A percentile compares a stretch with the other conserved stretches of the same genome.
Evolutionary conservation across 2,113 vertebrate genomes (phyloP).

Genomic region (Anthoscopus minutus): DNA sequence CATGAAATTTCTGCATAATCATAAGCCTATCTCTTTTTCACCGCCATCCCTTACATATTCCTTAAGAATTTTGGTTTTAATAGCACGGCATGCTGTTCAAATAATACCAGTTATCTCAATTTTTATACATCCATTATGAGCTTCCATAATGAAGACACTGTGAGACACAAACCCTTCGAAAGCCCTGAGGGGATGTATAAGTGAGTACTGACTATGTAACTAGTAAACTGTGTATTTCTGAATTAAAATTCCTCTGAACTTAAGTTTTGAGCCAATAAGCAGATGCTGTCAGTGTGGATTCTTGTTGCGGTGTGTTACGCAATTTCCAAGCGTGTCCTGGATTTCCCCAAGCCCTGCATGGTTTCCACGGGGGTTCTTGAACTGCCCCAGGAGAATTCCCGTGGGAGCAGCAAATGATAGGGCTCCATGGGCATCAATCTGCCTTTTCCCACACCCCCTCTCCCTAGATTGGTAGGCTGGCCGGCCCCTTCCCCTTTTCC

Average conservation of each 20-base stretch:
- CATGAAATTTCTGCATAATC: neutral
- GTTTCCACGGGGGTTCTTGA: too few species aligned
- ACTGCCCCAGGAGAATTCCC: too few species aligned
- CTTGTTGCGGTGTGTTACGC: too few species aligned
- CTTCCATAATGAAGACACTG: neutral
- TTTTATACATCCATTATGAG: neutral
- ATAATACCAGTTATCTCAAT: neutral
- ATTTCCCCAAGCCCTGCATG: too few species aligned
- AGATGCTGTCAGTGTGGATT: neutral
- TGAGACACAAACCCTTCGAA: neutral
- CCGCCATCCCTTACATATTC: neutral
- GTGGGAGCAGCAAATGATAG: too few species aligned
- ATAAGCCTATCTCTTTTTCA: neutral
- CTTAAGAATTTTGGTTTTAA: neutral
- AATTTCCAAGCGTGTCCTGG: too few species aligned
- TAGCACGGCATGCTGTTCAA: neutral
- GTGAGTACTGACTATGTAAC: neutral
- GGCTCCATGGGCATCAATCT: too few species aligned
- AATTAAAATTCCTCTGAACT: neutral
- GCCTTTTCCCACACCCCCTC: too few species aligned
- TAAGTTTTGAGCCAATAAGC: neutral
- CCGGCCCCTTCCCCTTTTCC: too few species aligned
- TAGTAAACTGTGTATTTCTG: neutral
- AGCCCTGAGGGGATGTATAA: neutral
- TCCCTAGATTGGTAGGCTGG: too few species aligned